phyloP scores from a whole-genome alignment of 64 coral and sea anemone species.

The Exaiptasia diaphana region DNA sequence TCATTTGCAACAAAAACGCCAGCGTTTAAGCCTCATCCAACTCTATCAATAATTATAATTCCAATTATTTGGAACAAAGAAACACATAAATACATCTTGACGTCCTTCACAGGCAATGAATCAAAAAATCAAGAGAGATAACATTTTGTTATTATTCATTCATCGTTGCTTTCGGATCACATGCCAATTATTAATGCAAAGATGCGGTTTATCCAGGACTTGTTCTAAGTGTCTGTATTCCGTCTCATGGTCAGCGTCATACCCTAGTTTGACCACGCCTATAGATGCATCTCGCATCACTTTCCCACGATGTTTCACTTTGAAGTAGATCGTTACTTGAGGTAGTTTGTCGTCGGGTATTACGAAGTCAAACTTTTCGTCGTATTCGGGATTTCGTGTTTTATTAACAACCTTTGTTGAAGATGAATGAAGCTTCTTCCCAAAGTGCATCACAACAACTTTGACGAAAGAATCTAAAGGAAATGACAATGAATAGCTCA shows the following conservation, averaged over 20 bases:
- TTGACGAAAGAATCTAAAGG: constrained; percentile 82
- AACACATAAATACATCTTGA: no score
- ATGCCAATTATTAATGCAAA: constrained; percentile 63
- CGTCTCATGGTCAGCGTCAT: constrained; percentile 59
- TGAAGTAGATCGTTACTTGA: constrained; percentile 60
- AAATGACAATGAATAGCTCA: no score
- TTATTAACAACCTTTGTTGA: constrained; percentile 60
- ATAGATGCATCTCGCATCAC: constrained; percentile 60
- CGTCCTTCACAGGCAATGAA: no score
- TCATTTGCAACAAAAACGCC: no score
- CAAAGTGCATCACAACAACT: constrained; percentile 53
- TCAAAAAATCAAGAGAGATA: no score
- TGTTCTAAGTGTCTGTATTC: constrained; percentile 92
- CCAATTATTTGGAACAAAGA: no score
- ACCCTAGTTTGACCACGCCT: constrained; percentile 75
- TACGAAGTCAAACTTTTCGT: constrained; percentile 59
- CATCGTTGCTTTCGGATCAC: constrained; percentile 51
- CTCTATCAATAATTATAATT: no score
- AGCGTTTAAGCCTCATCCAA: no score
- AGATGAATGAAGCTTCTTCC: constrained; percentile 31
- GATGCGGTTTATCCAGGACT: constrained; percentile 69
- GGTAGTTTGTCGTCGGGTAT: constrained; percentile 69
- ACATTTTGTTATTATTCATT: no score
- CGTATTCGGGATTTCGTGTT: constrained; percentile 54
- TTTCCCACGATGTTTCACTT: constrained; percentile 53